These are phyloP conservation scores for Ormyrus thymus DNA, from an alignment of 2,888 invertebrate genomes.

Conservation along the genomic window DNA sequence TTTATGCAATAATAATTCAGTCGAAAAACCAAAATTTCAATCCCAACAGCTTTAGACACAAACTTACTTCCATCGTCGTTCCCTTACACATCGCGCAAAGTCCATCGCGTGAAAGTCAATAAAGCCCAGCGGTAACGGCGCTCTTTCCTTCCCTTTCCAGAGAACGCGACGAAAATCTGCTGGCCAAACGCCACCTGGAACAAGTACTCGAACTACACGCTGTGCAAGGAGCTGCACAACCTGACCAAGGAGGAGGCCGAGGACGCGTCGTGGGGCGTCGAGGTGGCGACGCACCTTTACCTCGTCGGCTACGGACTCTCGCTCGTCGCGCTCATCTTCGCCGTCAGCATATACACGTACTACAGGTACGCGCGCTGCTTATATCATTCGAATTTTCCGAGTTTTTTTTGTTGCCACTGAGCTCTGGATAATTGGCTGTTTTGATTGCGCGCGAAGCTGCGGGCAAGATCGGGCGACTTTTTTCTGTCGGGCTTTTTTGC, in stretches of 20 bases:
- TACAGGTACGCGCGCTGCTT: slow-evolving; percentile 85
- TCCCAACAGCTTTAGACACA: too few species aligned
- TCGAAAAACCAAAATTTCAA: too few species aligned
- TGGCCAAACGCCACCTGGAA: slow-evolving; percentile 88
- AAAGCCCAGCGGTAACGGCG: too few species aligned
- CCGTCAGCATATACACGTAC: slow-evolving; percentile 90
- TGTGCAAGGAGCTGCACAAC: slow-evolving; percentile 80
- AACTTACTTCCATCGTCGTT: too few species aligned
- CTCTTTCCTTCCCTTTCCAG: slow-evolving; percentile 75
- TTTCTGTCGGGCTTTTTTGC: too few species aligned
- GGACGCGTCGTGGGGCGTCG: slow-evolving; percentile 73
- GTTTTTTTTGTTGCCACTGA: too few species aligned
- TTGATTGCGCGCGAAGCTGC: too few species aligned
- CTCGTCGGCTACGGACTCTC: slow-evolving; percentile 90
- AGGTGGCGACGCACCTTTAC: slow-evolving; percentile 87
- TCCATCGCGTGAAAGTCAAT: too few species aligned
- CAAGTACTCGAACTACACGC: slow-evolving; percentile 85
- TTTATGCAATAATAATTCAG: too few species aligned
- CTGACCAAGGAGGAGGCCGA: slow-evolving; percentile 77
- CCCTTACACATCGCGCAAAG: too few species aligned
- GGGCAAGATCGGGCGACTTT: too few species aligned
- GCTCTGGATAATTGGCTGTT: too few species aligned
- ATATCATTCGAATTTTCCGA: slow-evolving; percentile 13
- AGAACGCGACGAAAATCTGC: slow-evolving; percentile 90
- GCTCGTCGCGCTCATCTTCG: slow-evolving; percentile 86